Evolutionary conservation across 2,797 vertebrate genomes (phyloP).

Genomic region (Chiloscyllium punctatum): DNA sequence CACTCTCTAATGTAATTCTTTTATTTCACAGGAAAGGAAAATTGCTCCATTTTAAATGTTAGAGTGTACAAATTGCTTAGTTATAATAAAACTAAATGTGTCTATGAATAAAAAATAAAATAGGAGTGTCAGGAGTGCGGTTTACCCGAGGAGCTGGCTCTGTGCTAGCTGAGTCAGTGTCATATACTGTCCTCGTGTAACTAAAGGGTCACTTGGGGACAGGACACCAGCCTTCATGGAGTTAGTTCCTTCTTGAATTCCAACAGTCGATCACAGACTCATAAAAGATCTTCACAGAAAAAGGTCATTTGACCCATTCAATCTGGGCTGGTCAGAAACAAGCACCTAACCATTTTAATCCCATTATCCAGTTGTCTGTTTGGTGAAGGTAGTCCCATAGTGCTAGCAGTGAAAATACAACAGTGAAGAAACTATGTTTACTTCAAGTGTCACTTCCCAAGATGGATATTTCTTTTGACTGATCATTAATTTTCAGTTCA

Average conservation of each 20-base stretch:
- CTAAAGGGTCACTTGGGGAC: too few relatives aligned
- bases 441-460: background rate
- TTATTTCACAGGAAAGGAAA: slow-evolving; percentile 75
- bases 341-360: too few relatives aligned
- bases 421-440: background rate
- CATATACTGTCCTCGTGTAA: too few relatives aligned
- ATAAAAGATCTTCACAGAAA: too few relatives aligned
- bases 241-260: background rate
- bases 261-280: too few relatives aligned
- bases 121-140: too few relatives aligned
- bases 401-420: background rate
- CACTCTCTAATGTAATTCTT: slow-evolving; percentile 64
- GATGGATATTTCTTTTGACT: background rate
- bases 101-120: slow-evolving; percentile 50
- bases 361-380: too few relatives aligned
- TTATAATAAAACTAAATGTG: slow-evolving; percentile 96
- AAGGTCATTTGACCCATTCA: too few relatives aligned
- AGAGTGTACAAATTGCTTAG: slow-evolving; percentile 82
- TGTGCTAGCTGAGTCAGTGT: too few relatives aligned
- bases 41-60: slow-evolving; percentile 75
- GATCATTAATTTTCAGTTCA: background rate
- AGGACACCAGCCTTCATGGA: too few relatives aligned
- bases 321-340: too few relatives aligned
- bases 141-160: too few relatives aligned
- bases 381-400: background rate